phyloP scores from a whole-genome alignment of 1,140 invertebrate species.

The Pomacea maculata region DNA sequence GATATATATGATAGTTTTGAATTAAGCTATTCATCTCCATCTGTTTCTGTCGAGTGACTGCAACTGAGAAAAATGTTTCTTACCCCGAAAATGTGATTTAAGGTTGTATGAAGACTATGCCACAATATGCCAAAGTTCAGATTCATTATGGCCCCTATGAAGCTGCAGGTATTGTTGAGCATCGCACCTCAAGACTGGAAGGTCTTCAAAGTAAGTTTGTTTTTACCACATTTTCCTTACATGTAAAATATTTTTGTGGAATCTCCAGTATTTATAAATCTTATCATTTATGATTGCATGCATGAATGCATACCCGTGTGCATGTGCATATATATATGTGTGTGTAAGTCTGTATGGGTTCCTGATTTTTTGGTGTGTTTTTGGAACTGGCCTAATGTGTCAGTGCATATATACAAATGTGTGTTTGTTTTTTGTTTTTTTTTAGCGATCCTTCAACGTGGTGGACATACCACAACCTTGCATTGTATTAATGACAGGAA shows the following conservation, averaged over 20 bases:
- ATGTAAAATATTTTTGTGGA: too few species aligned
- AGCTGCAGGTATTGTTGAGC: constrained; percentile 39
- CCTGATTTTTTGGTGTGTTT: constrained; percentile 5
- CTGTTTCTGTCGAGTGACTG: too few species aligned
- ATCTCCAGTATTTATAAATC: too few species aligned
- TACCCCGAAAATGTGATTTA: too few species aligned
- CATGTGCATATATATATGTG: constrained; percentile 5
- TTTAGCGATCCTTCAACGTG: constrained; percentile 37
- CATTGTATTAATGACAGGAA: constrained; percentile 46
- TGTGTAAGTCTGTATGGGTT: background rate
- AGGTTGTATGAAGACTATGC: constrained; percentile 27
- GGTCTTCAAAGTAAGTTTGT: constrained; percentile 41
- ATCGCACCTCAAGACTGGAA: constrained; percentile 40
- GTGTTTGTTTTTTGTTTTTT: constrained; percentile 10
- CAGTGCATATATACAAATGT: background rate
- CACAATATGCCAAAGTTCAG: constrained; percentile 37
- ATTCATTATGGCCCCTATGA: constrained; percentile 53
- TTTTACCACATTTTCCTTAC: too few species aligned
- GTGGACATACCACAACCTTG: constrained; percentile 40
- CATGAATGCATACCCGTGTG: background rate
- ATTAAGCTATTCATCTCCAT: too few species aligned
- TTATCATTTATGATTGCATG: background rate
- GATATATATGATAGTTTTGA: too few species aligned
- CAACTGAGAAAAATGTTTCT: too few species aligned
- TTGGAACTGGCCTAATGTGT: constrained; percentile 5